These are phyloP conservation scores for Bellardia bayeri DNA, from an alignment of 2,888 invertebrate species.

Conservation along the genomic window DNA sequence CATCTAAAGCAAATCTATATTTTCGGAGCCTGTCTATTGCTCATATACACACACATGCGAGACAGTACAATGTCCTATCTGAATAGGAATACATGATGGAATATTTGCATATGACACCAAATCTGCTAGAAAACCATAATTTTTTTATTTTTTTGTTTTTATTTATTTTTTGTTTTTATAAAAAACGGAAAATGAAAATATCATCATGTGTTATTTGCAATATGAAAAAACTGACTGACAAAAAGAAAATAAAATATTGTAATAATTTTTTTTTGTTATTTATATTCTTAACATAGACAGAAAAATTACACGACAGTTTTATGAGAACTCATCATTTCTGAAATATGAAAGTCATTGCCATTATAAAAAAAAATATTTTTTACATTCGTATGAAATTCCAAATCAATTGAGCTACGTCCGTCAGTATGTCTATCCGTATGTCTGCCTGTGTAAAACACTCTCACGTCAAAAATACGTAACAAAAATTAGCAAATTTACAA, in stretches of 20 bases:
- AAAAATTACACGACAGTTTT: conserved; percentile 13
- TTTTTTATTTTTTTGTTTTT: not conserved
- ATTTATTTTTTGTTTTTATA: not conserved
- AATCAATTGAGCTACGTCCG: too few species aligned
- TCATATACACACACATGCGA: not conserved
- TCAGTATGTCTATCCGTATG: too few species aligned
- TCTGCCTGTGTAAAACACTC: too few species aligned
- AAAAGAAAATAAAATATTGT: conserved; percentile 28
- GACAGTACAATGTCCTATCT: conserved; percentile 4
- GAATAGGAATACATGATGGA: not conserved
- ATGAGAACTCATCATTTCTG: not conserved
- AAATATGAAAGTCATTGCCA: conserved; percentile 12
- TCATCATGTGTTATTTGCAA: conserved; percentile 32
- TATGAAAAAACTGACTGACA: conserved; percentile 39
- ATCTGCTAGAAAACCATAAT: conserved; percentile 10
- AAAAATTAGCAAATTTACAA: too few species aligned
- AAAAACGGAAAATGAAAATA: not conserved
- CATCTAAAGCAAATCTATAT: too few species aligned
- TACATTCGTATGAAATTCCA: too few species aligned
- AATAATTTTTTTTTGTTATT: conserved; percentile 1
- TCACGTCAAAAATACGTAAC: too few species aligned
- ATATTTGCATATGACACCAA: conserved; percentile 45
- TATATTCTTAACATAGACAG: not conserved
- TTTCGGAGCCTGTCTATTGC: not conserved
- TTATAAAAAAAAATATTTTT: not conserved